Evolutionary conservation across 2,797 vertebrate species (phyloP), one percentile per base, ranked within the genome.

Genomic region (Notoglanidium macrostoma): DNA sequence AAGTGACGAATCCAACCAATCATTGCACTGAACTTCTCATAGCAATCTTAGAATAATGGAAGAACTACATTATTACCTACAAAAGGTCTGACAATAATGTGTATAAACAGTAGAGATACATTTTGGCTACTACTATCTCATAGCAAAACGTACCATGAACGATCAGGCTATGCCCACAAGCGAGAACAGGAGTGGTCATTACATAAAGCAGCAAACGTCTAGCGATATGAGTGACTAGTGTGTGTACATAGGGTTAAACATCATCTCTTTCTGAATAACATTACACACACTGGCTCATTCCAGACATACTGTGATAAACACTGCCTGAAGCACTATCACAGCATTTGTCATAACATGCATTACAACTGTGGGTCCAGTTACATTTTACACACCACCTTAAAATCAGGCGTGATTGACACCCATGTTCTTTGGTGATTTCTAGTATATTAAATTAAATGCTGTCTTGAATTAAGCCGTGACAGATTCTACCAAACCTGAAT

Each of bases 281-380:
- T 15, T 23, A 78, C 76, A 32, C 19, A 35, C 29, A 35, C 51
- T 11, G 51, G 8, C 29, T 61, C 54, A 44, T 61, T 80, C 78
- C 78, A 80, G 35, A 44, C 32, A 57, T 61, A 80, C 55, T 26
- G 11, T 44, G 35, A 80, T 80, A 80, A 61, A 80, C 55, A 80
- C 55, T 40, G 78, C 78, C 78, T 61, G 78, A 61, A 80, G 55
- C 21, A 61, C 21, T 12, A 80, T 44, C 5, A 57, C 9, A 23
- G 76, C 54, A 79, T 57, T 9, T 59, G 76, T 57, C 29, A 57
- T 44, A 32, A 40, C 54, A 57, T 57, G 77, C 32, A 79, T 59
- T 80, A 40, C 44, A 44, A 14, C 55, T 44, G 35, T 44, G 11
- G 54, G 15, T 44, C 35, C 21, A 15, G 78, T 80, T 44, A 26